Conservation (phyloP, 2,797 vertebrate genomes). For the Pelochelys cantorii region DNA sequence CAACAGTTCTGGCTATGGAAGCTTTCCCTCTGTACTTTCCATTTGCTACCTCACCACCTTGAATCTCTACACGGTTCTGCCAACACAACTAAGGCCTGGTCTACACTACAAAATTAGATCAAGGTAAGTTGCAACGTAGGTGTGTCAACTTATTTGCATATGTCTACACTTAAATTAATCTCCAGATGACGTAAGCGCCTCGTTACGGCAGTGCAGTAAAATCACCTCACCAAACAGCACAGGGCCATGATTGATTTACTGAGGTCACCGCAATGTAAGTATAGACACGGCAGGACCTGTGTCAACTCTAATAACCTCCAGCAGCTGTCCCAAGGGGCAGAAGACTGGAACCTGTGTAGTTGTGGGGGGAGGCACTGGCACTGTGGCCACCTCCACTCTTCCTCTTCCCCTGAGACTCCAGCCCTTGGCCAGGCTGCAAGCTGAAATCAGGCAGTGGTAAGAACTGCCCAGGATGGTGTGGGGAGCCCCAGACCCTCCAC, state of each 20-base stretch:
- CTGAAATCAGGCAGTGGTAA: too few relatives aligned
- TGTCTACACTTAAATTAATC: background rate
- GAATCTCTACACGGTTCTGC: background rate
- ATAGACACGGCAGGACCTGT: background rate
- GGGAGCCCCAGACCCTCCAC: too few relatives aligned
- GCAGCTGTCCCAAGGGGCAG: background rate
- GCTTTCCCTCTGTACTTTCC: background rate
- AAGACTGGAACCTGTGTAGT: too few relatives aligned
- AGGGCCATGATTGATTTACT: background rate
- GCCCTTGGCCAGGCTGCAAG: too few relatives aligned
- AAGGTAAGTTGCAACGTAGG: background rate
- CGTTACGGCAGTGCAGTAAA: background rate
- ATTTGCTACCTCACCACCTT: background rate
- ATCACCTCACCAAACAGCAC: background rate
- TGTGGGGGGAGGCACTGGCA: too few relatives aligned
- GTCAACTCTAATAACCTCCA: background rate
- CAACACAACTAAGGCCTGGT: fast-evolving
- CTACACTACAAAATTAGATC: background rate
- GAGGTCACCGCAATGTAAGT: background rate
- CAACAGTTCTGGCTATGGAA: background rate
- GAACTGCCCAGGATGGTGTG: too few relatives aligned
- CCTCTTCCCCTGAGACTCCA: too few relatives aligned
- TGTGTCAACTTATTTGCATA: background rate
- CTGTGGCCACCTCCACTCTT: too few relatives aligned
- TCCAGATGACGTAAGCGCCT: background rate